Percentiles rank a stretch among this genome's conserved stretches.
phyloP scores from a whole-genome alignment of 1,140 invertebrate genomes.

The Probaryconus sp. region DNA sequence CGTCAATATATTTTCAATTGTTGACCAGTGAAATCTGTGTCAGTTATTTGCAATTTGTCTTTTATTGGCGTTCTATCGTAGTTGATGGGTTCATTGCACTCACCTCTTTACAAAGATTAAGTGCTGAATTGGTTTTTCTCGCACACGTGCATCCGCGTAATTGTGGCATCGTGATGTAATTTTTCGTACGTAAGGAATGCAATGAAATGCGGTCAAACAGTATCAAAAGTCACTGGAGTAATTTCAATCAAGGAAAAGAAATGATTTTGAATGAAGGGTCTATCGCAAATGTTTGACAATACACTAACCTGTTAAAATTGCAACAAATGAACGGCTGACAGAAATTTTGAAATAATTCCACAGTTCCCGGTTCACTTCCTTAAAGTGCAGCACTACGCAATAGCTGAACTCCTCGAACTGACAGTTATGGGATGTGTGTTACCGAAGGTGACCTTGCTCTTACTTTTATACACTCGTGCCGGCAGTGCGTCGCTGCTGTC shows the following conservation, averaged over 20 bases:
- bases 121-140: constrained; percentile 8
- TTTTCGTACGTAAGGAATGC: not conserved
- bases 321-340: constrained; percentile 24
- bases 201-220: not conserved
- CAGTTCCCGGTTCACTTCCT: constrained; percentile 4
- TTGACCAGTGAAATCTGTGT: too few species aligned
- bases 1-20: too few species aligned
- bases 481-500: constrained; percentile 49
- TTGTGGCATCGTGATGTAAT: constrained; percentile 16
- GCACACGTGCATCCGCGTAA: constrained; percentile 31
- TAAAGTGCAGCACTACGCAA: constrained; percentile 28
- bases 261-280: too few species aligned
- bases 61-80: not conserved
- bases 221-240: not conserved
- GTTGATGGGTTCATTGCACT: constrained; percentile 22
- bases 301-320: constrained; percentile 29
- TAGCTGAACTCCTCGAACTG: constrained; percentile 51
- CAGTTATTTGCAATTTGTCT: too few species aligned
- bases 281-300: constrained; percentile 8
- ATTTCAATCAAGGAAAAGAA: too few species aligned
- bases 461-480: constrained; percentile 65
- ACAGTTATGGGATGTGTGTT: constrained; percentile 67
- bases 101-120: constrained; percentile 22
- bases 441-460: constrained; percentile 74
- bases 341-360: not conserved